A percentile compares a stretch with the other conserved stretches of the same genome.
phyloP scores from a whole-genome alignment of 2,113 vertebrate genomes.

The Osmerus mordax region DNA sequence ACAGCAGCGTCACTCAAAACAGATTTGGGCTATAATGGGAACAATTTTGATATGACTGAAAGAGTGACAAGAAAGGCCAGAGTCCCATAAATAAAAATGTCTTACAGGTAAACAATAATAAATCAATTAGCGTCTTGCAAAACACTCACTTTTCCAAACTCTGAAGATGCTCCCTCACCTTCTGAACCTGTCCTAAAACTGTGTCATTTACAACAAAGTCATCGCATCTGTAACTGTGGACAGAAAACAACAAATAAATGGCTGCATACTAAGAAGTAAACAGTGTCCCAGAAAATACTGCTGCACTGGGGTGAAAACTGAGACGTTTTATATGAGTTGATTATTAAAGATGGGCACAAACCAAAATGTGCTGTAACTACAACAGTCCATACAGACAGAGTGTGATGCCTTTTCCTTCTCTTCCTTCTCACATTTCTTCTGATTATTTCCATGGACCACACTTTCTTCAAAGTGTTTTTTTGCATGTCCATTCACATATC shows the following conservation, averaged over 20 bases:
- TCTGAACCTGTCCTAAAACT: slow-evolving; percentile 91
- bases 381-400: slow-evolving; percentile 97
- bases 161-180: slow-evolving; percentile 94
- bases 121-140: neutral
- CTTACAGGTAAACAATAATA: too few species aligned
- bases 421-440: slow-evolving; percentile 84
- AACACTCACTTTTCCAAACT: slow-evolving; percentile 94
- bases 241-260: slow-evolving; percentile 21
- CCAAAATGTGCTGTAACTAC: slow-evolving; percentile 96
- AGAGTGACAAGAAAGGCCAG: neutral
- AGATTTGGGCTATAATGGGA: too few species aligned
- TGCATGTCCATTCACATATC: slow-evolving; percentile 97
- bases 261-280: neutral
- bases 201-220: slow-evolving; percentile 98
- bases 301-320: too few species aligned
- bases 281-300: neutral
- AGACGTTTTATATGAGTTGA: slow-evolving; percentile 34
- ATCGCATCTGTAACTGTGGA: slow-evolving; percentile 94
- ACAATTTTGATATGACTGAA: too few species aligned
- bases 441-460: slow-evolving; percentile 72
- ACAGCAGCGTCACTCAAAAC: too few species aligned
- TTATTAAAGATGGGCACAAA: slow-evolving; percentile 61
- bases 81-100: neutral
- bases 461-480: slow-evolving; percentile 98
- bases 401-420: slow-evolving; percentile 84